phyloP scores from a whole-genome alignment of 2,888 invertebrate genomes.

The Hybos culiciformis region DNA sequence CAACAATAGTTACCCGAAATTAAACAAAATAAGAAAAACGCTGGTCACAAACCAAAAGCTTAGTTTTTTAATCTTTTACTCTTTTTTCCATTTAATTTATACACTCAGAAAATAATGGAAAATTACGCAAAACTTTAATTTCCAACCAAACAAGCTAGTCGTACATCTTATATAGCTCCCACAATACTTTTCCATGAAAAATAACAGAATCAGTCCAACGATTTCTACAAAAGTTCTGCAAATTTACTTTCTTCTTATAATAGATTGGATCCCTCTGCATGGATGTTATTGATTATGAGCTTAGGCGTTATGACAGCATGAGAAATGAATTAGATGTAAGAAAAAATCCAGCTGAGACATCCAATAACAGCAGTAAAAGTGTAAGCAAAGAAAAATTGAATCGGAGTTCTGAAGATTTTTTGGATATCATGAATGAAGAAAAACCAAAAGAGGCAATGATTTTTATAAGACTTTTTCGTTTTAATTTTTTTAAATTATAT shows the following conservation, averaged over 20 bases:
- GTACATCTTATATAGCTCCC: neutral
- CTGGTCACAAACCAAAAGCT: too few relatives aligned
- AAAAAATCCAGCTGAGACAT: conserved; percentile 30
- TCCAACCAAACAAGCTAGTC: conserved; percentile 4
- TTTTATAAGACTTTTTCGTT: neutral
- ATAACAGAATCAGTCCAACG: neutral
- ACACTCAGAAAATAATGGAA: too few relatives aligned
- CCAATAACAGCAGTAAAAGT: too few relatives aligned
- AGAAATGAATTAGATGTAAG: conserved; percentile 54
- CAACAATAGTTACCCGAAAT: too few relatives aligned
- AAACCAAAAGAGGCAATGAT: conserved; percentile 33
- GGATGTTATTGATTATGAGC: conserved; percentile 90
- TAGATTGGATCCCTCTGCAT: conserved; percentile 92
- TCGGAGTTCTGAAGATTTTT: conserved; percentile 30
- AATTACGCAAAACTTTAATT: neutral
- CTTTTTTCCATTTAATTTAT: too few relatives aligned
- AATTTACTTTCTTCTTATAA: conserved; percentile 8
- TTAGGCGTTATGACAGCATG: conserved; percentile 89
- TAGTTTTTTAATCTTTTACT: too few relatives aligned
- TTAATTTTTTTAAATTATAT: neutral
- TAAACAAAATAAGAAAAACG: too few relatives aligned
- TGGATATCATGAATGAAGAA: conserved; percentile 36
- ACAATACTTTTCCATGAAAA: neutral
- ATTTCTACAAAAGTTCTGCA: neutral
- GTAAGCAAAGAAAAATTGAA: conserved; percentile 31